Evolutionary conservation across 2,888 invertebrate genomes (phyloP), one percentile per base, ranked within the genome.

Genomic region (Leptopilina drosophilae): DNA sequence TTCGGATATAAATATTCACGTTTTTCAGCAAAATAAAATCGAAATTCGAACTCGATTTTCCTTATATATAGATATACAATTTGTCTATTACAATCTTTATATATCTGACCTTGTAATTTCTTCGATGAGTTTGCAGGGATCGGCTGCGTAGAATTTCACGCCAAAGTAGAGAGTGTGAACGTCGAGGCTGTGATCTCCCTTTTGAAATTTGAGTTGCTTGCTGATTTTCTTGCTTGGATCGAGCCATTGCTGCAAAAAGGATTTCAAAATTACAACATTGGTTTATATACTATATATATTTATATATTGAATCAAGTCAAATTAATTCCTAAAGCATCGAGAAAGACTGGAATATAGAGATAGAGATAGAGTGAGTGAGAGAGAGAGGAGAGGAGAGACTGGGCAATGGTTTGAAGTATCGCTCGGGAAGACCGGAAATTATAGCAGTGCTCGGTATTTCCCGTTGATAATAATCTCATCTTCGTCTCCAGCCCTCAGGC

Each of bases 121-220:
- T 93, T 98, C 98, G 81, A 97, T 94, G 81, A 99, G 94, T 92
- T 98, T 98, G 93, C 98, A 98, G 1, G 98, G 98, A 93, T 99
- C 98, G 0, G 97, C 97, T 3, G 98, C 98, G 92, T 99, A 99
- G 92, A 98, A 99, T 93, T 98, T 98, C 83, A 99, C 98, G 80
- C 98, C 98, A 91, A 99, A 98, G 93, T 98, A 98, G 87, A 98
- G 95, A 80, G 97, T 98, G 92, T 96, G 96, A 53, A 96, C 95
- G 80, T 93, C 92, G 86, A 94, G 87, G 90, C 92, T 86, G 87
- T 90, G 87, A 78, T 93, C 93, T 40, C 95, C 95, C 83, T 90
- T 91, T 78, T 88, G 88, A 78, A 88, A 93, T 92, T 97, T 97
- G 82, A 98, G 94, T 92, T 98, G 98, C 84, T 97, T 95, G 87